These are phyloP conservation scores for Actinostola sp. DNA, from an alignment of 92 coral and sea anemone genomes.

Conservation along the genomic window DNA sequence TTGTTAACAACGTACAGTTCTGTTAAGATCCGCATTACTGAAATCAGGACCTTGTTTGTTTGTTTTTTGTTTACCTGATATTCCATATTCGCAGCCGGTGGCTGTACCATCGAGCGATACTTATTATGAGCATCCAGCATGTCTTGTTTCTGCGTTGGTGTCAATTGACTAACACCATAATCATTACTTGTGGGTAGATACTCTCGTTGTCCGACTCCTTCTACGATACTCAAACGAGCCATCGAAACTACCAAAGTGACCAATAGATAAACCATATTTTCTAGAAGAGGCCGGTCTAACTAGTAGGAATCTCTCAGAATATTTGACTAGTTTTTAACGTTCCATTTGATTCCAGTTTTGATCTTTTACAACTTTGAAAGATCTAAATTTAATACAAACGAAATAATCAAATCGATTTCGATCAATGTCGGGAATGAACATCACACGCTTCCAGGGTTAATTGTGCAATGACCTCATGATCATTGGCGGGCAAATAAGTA, in stretches of 20 bases:
- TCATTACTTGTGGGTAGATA: conserved; percentile 48
- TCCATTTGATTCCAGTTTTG: too few relatives aligned
- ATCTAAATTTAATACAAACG: too few relatives aligned
- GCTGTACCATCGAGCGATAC: conserved; percentile 55
- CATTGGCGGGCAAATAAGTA: too few relatives aligned
- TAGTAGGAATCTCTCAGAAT: too few relatives aligned
- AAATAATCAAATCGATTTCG: too few relatives aligned
- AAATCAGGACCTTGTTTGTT: background rate
- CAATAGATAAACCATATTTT: too few relatives aligned
- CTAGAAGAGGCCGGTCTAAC: background rate
- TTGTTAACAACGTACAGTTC: too few relatives aligned
- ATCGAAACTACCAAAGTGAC: background rate
- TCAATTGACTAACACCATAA: conserved; percentile 46
- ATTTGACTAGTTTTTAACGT: too few relatives aligned
- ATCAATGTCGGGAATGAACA: too few relatives aligned
- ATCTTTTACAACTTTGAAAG: background rate
- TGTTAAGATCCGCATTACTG: too few relatives aligned
- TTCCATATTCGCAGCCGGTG: conserved; percentile 75
- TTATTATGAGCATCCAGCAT: conserved; percentile 62
- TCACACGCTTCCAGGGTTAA: too few relatives aligned
- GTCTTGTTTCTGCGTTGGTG: conserved; percentile 50
- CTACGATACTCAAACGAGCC: background rate
- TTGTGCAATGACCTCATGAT: too few relatives aligned
- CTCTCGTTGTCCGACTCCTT: background rate
- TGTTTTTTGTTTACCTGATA: conserved; percentile 36